phyloP scores from a whole-genome alignment of 2,797 vertebrate genomes.

The Champsocephalus gunnari region DNA sequence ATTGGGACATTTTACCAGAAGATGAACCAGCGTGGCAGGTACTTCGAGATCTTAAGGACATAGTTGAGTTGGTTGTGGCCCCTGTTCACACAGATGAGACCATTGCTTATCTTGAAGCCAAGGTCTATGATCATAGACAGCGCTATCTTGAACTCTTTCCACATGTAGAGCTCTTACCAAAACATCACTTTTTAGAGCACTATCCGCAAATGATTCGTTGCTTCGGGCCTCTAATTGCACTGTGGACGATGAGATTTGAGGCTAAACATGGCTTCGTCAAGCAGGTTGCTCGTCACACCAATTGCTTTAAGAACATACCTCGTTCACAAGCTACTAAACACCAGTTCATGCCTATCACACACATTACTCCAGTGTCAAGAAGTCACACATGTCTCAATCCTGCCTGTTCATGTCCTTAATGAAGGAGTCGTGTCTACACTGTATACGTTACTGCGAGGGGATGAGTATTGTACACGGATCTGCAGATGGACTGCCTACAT shows the following conservation, averaged over 20 bases:
- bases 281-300: conserved; percentile 27
- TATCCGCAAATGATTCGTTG: conserved; percentile 22
- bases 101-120: conserved; percentile 28
- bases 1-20: conserved; percentile 28
- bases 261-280: conserved; percentile 45
- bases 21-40: conserved; percentile 34
- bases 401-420: conserved; percentile 53
- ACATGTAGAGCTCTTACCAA: conserved; percentile 24
- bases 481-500: too few species aligned
- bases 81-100: conserved; percentile 36
- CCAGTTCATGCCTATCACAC: conserved; percentile 41
- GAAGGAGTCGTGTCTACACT: conserved; percentile 11
- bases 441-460: too few species aligned
- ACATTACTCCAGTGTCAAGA: not conserved
- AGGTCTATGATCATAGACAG: conserved; percentile 33
- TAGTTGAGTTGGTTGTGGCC: conserved; percentile 39
- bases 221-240: conserved; percentile 23
- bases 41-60: conserved; percentile 39
- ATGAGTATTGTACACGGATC: too few species aligned
- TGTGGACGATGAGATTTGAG: conserved; percentile 42
- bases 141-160: conserved; percentile 21
- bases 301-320: not conserved
- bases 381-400: conserved; percentile 32
- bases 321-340: conserved; percentile 31
- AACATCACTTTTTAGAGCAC: conserved; percentile 44